Evolutionary conservation across 1,140 invertebrate genomes (phyloP), one percentile per base, ranked within the genome.

Genomic region (Hylaeus volcanicus): DNA sequence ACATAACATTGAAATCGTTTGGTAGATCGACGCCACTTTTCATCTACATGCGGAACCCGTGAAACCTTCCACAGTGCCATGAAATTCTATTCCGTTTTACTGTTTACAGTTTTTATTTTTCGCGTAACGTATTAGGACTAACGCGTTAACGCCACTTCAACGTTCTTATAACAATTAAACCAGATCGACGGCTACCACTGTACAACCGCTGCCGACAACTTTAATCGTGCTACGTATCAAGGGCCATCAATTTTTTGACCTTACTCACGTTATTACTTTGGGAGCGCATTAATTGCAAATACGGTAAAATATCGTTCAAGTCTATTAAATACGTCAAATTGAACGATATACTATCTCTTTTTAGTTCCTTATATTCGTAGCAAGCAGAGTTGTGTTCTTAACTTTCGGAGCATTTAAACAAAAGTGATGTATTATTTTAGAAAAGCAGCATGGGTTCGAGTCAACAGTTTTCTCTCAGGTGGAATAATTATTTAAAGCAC

Each of bases 401-500:
- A 70, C 26, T 39, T 68, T 41, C 11, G 37, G 3, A 5, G 26
- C 15, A 43, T 56, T 77, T 37, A 39, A 58, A 53, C 26, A 41
- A 60, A 8, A 71, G 1, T 39, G 39, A 41, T 58, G 3, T 72
- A 41, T 78, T 56, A 72, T 88, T 87, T n/a, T 74, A 91, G 89
- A 51, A 41, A 88, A 83, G 41, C 89, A 93, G 72, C 71, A 94
- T 95, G 94, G 94, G 93, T 86, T 93, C 93, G 80, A 93, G 92
- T 88, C 94, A 96, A 93, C 96, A 96, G 87, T 97, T 96, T 91
- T 96, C 96, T 79, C 93, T 97, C 76, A 95, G 95, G 81, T 97
- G 96, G 96, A 96, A 96, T 87, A 96, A 96, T 92, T 96, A 96
- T 90, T 93, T 96, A 83, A 94, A 95, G 79, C 96, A 96, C 88